Evolutionary conservation across 2,888 invertebrate species (phyloP).

Genomic region (Synanthedon myopaeformis): DNA sequence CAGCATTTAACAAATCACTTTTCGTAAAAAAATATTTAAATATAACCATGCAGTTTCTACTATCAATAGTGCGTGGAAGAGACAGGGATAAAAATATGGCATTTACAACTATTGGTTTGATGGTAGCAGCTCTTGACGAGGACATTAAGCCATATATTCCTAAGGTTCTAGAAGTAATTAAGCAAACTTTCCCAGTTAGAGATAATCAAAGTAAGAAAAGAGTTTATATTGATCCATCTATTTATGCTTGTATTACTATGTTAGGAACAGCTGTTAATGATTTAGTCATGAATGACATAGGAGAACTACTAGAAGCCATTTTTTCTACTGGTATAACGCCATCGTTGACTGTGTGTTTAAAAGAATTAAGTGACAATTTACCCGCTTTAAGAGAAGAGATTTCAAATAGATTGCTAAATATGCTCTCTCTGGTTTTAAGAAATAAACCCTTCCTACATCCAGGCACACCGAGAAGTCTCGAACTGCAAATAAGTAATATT

Average conservation of each 20-base stretch:
- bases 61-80: constrained; percentile 80
- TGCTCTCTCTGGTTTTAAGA: constrained; percentile 91
- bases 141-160: constrained; percentile 85
- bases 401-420: constrained; percentile 91
- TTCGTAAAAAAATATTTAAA: constrained; percentile 83
- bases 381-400: constrained; percentile 90
- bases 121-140: constrained; percentile 88
- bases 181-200: constrained; percentile 80
- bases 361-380: constrained; percentile 89
- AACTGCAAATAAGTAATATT: constrained; percentile 60
- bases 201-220: constrained; percentile 84
- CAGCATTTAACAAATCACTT: constrained; percentile 88
- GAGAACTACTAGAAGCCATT: constrained; percentile 90
- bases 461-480: constrained; percentile 77
- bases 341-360: constrained; percentile 89
- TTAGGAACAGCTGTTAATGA: constrained; percentile 89
- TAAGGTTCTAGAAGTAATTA: constrained; percentile 87
- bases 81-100: constrained; percentile 90
- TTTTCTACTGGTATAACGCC: constrained; percentile 91
- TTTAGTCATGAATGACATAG: constrained; percentile 81
- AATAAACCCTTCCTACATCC: constrained; percentile 87
- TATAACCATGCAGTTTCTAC: constrained; percentile 81
- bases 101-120: constrained; percentile 89
- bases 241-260: constrained; percentile 94
- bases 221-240: constrained; percentile 82